These are phyloP conservation scores for Lycaon pictus DNA, from an alignment of 2,113 vertebrate species.

Conservation along the genomic window DNA sequence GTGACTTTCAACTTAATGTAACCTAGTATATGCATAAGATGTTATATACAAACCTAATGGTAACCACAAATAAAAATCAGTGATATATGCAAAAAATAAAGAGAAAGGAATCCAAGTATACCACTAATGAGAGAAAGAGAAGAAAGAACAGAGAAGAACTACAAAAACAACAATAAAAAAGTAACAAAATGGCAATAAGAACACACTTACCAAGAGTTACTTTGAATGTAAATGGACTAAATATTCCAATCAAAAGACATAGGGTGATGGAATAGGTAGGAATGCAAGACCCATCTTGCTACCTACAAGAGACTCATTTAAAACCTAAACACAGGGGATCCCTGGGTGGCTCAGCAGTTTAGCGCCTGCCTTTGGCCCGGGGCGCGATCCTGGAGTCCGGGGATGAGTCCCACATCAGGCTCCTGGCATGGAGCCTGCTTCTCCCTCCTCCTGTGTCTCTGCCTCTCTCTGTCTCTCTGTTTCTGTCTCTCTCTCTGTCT, in stretches of 20 bases:
- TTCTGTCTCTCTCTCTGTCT: too few relatives aligned
- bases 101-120: neutral
- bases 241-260: neutral
- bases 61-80: neutral
- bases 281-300: neutral
- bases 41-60: neutral
- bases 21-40: neutral
- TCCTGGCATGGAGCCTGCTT: too few relatives aligned
- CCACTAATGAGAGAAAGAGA: neutral
- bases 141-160: neutral
- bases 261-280: neutral
- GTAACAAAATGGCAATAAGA: neutral
- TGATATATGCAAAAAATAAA: neutral
- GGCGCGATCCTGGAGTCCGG: too few relatives aligned
- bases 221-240: neutral
- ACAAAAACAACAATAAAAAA: neutral
- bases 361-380: too few relatives aligned
- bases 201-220: neutral
- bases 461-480: too few relatives aligned
- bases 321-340: neutral
- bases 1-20: neutral
- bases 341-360: too few relatives aligned
- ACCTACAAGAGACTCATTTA: neutral
- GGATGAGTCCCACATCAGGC: too few relatives aligned
- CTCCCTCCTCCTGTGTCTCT: too few relatives aligned